Base-by-base conservation (phyloP, 1,140 invertebrate species). In the Aphaenogaster rudis region DNA sequence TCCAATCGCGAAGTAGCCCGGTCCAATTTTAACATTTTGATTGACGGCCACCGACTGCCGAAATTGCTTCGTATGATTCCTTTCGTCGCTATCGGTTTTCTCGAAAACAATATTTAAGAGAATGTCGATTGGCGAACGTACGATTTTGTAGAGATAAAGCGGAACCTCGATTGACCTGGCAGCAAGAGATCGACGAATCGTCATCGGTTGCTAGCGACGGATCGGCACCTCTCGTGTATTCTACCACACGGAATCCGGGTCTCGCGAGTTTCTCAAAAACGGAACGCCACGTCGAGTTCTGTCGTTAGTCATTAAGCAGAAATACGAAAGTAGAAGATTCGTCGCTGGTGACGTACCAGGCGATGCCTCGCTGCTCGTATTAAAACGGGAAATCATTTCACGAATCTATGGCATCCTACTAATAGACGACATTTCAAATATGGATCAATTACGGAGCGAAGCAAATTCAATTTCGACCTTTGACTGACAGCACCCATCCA, bases 401-500 rank as follows among this genome's bases (percentile, higher is more conserved):
- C 42, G 45, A 63, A 50, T 71, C 48, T 17, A 48, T 33, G 81
- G 54, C 36, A 50, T 61, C 17, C 50, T 67, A 79, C 86, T 82
- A 91, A 90, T 90, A 69, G 33, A 86, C 86, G 77, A 86, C 77
- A 90, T 91, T 79, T 89, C 90, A 86, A 90, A 90, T 89, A 88
- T 87, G 90, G 78, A 78, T 17, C 90, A 91, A 91, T 91, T 91
- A 91, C 86, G 59, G 66, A 28, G 42, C 48, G 87, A 88, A 91
- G 82, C 90, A 89, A 87, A 86, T 90, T 92, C 74, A 91, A 90
- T 93, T 93, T 93, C 92, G 88, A 91, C 88, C 64, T 90, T 93
- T 92, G 88, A 93, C 90, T 93, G 92, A 93, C 93, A 93, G 84
- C 88, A 76, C 77, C 89, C 76, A 80, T 88, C 88, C 81, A 79